Percentiles rank a stretch among this genome's conserved stretches.
These are phyloP conservation scores for Tipula helvola DNA, from an alignment of 2,888 invertebrate species.

Conservation along the genomic window DNA sequence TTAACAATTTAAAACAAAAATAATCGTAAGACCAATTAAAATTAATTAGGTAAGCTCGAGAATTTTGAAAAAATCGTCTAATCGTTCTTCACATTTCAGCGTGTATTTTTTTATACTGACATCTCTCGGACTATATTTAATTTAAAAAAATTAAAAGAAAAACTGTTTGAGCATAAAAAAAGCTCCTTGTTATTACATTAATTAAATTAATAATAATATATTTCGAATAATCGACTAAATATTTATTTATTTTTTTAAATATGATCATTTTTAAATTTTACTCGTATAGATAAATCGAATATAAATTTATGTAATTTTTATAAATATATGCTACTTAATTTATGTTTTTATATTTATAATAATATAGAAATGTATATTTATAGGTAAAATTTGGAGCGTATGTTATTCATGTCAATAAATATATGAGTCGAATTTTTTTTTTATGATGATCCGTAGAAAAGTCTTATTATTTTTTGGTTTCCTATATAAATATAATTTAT, in stretches of 20 bases:
- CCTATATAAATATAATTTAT: neutral
- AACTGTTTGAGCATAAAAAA: neutral
- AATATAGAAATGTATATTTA: neutral
- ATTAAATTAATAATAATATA: neutral
- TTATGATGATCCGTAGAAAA: neutral
- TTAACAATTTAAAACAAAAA: too few species aligned
- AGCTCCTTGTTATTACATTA: neutral
- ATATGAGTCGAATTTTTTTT: neutral
- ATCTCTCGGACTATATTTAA: neutral
- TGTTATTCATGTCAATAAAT: neutral
- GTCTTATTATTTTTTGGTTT: neutral
- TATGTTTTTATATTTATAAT: neutral
- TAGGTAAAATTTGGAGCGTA: neutral
- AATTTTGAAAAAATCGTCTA: too few species aligned
- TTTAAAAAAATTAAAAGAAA: neutral
- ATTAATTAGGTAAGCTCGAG: too few species aligned
- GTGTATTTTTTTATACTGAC: neutral
- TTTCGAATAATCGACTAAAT: neutral
- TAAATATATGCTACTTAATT: neutral
- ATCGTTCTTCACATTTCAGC: too few species aligned
- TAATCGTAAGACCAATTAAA: too few species aligned
- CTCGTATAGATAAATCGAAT: neutral
- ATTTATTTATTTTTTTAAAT: neutral
- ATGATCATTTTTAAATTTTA: neutral
- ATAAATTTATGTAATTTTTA: neutral